These are phyloP conservation scores for Mormyrops attenuatus DNA, from an alignment of 2,797 vertebrate genomes.

Conservation along the genomic window DNA sequence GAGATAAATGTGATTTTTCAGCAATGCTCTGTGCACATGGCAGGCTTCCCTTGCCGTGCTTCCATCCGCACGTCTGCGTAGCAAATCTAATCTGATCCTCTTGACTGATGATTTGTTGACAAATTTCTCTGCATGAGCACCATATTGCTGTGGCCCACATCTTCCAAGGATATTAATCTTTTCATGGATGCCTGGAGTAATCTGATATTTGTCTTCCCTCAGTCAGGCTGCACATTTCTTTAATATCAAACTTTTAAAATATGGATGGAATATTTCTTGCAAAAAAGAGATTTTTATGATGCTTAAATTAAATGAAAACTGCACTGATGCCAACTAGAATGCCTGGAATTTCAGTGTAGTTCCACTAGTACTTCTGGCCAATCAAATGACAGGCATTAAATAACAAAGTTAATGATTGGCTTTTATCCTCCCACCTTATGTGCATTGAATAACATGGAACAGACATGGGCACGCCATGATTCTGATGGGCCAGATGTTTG, in stretches of 20 bases:
- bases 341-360: background rate
- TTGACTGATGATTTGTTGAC: slow-evolving; percentile 12
- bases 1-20: background rate
- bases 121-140: slow-evolving; percentile 22
- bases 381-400: background rate
- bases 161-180: slow-evolving; percentile 68
- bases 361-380: background rate
- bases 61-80: slow-evolving; percentile 39
- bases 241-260: slow-evolving; percentile 4
- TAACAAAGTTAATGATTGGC: background rate
- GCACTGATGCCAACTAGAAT: background rate
- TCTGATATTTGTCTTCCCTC: slow-evolving; percentile 7
- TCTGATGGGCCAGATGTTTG: background rate
- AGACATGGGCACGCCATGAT: background rate
- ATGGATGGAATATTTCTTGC: background rate
- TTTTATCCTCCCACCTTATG: background rate
- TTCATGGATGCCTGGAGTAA: slow-evolving; percentile 43
- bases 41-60: slow-evolving; percentile 51
- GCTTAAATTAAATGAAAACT: background rate
- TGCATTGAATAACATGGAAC: background rate
- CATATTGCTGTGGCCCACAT: slow-evolving; percentile 58
- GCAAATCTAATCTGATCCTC: slow-evolving; percentile 28
- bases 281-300: background rate
- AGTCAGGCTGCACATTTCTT: background rate
- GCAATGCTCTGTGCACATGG: slow-evolving; percentile 38